A percentile compares a stretch with the other conserved stretches of the same genome.
These are phyloP conservation scores for Chrysaora quinquecirrha DNA, from an alignment of 30 jellyfish, hydroid and myxozoan genomes.

Conservation along the genomic window DNA sequence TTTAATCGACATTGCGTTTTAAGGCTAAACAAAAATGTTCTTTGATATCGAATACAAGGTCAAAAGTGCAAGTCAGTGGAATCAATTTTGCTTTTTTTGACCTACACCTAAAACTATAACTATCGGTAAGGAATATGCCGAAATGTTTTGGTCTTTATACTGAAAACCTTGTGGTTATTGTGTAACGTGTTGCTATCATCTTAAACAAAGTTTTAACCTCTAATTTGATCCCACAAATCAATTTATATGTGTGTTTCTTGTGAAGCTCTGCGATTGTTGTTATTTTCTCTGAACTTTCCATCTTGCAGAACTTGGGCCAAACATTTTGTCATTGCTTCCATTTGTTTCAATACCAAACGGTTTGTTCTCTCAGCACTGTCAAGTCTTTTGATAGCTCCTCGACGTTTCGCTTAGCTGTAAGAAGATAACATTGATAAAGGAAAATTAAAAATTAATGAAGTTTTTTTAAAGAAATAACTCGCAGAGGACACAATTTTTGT, in stretches of 20 bases:
- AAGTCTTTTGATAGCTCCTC: slow-evolving; percentile 40
- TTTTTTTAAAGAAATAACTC: neutral
- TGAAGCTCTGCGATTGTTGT: slow-evolving; percentile 13
- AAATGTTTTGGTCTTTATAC: too few relatives aligned
- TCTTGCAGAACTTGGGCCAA: slow-evolving; percentile 53
- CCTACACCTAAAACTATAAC: too few relatives aligned
- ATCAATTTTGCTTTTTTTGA: too few relatives aligned
- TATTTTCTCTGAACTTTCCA: neutral
- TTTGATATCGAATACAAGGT: too few relatives aligned
- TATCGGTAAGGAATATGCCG: too few relatives aligned
- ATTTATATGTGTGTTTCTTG: slow-evolving; percentile 39
- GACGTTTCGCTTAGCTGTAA: slow-evolving; percentile 45
- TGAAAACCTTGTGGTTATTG: too few relatives aligned
- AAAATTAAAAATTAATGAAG: neutral
- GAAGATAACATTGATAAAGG: neutral
- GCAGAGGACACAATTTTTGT: neutral
- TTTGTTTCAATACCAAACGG: slow-evolving; percentile 51
- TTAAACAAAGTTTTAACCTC: too few relatives aligned
- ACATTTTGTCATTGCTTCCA: slow-evolving; percentile 67
- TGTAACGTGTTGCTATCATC: too few relatives aligned
- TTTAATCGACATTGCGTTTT: too few relatives aligned
- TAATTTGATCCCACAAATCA: too few relatives aligned
- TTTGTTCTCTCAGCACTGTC: slow-evolving; percentile 55
- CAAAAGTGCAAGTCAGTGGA: too few relatives aligned
- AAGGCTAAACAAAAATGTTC: too few relatives aligned